A percentile compares a stretch with the other conserved stretches of the same genome.
phyloP scores from a whole-genome alignment of 2,888 invertebrate species.

The Plebejus anna region DNA sequence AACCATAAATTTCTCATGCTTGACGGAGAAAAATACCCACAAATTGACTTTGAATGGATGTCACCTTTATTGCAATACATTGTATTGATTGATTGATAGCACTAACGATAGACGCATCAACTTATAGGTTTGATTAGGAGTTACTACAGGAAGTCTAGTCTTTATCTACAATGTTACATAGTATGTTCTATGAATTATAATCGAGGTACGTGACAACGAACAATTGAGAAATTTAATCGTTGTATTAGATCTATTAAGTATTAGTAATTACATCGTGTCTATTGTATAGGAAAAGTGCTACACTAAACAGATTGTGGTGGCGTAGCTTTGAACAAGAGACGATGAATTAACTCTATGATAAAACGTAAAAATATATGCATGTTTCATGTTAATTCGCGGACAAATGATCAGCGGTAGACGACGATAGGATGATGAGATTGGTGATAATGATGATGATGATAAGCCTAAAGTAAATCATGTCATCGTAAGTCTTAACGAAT shows the following conservation, averaged over 20 bases:
- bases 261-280: background rate
- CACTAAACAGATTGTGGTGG: background rate
- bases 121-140: background rate
- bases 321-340: too few relatives aligned
- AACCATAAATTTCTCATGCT: background rate
- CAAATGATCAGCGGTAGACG: too few relatives aligned
- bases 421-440: too few relatives aligned
- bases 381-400: too few relatives aligned
- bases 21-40: background rate
- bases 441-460: background rate
- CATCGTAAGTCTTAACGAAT: background rate
- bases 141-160: background rate
- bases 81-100: background rate
- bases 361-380: too few relatives aligned
- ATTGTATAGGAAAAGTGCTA: background rate
- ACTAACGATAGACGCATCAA: background rate
- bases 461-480: background rate
- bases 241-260: background rate
- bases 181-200: background rate
- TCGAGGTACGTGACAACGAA: background rate
- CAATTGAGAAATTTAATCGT: conserved; percentile 9
- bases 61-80: background rate
- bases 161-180: conserved; percentile 2
- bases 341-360: too few relatives aligned
- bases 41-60: background rate